Percentiles rank a stretch among this genome's conserved stretches.
Evolutionary conservation across 2,113 vertebrate species (phyloP).

Genomic region (human (Homo sapiens)): DNA sequence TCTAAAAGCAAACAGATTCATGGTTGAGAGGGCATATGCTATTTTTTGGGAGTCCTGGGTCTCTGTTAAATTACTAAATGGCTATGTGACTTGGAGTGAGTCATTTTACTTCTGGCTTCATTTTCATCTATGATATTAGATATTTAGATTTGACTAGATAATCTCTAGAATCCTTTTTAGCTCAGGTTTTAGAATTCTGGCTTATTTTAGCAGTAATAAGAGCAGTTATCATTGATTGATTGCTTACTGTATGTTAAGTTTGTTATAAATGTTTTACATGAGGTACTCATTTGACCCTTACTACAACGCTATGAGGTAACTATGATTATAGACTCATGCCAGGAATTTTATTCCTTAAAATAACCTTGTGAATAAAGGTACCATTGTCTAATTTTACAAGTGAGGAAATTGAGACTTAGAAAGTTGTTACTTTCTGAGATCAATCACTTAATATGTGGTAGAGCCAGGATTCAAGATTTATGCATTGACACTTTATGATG

Average conservation of each 20-base stretch:
- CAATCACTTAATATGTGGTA: neutral
- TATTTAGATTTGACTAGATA: constrained; percentile 14
- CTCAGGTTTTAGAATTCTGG: constrained; percentile 41
- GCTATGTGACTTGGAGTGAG: neutral
- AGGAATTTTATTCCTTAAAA: neutral
- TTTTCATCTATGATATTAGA: neutral
- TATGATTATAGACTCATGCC: neutral
- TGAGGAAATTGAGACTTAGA: constrained; percentile 12
- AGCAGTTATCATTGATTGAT: neutral
- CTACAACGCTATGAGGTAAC: neutral
- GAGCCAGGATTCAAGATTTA: constrained; percentile 1
- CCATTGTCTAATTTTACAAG: constrained; percentile 14
- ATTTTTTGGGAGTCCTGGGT: neutral
- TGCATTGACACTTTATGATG: neutral
- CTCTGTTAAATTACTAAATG: constrained; percentile 9
- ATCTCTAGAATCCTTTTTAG: neutral
- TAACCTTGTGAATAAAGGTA: neutral
- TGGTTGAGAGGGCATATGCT: neutral
- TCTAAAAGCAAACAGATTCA: neutral
- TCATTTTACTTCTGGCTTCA: constrained; percentile 31
- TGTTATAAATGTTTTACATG: constrained; percentile 21
- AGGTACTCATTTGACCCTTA: constrained; percentile 28
- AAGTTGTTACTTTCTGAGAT: constrained; percentile 27
- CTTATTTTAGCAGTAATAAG: constrained; percentile 24
- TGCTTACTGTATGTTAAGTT: neutral